phyloP scores from a whole-genome alignment of 2,797 vertebrate genomes.

The Botia almorhae region DNA sequence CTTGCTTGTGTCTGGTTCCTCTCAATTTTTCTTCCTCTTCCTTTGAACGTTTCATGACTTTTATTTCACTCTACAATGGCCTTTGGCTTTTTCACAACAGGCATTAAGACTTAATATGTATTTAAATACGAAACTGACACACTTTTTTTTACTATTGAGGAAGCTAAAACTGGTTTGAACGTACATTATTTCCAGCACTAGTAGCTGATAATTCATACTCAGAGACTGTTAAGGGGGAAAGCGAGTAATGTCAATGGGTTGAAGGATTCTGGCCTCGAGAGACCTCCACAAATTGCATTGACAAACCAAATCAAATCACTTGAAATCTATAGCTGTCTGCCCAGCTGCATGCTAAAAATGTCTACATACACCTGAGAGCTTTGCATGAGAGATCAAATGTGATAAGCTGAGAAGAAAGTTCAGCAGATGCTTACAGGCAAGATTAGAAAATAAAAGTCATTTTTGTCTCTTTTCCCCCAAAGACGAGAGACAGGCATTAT shows the following conservation, averaged over 20 bases:
- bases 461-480: slow-evolving; percentile 39
- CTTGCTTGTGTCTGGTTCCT: neutral
- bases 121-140: neutral
- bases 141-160: neutral
- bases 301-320: slow-evolving; percentile 55
- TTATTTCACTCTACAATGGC: neutral
- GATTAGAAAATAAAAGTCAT: slow-evolving; percentile 14
- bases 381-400: slow-evolving; percentile 7
- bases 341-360: slow-evolving; percentile 48
- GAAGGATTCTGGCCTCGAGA: slow-evolving; percentile 35
- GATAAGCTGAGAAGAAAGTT: slow-evolving; percentile 39
- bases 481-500: slow-evolving; percentile 55
- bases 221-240: neutral
- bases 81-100: neutral
- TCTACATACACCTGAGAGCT: slow-evolving; percentile 32
- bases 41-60: neutral
- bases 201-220: slow-evolving; percentile 14
- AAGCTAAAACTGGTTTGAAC: neutral
- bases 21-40: neutral
- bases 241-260: slow-evolving; percentile 5
- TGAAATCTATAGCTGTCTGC: slow-evolving; percentile 59
- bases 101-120: neutral
- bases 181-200: neutral
- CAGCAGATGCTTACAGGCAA: slow-evolving; percentile 9
- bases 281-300: slow-evolving; percentile 43